Percentiles rank a stretch among this genome's conserved stretches.
phyloP scores from a whole-genome alignment of 2,888 invertebrate species.

The Microdon myrmicae region DNA sequence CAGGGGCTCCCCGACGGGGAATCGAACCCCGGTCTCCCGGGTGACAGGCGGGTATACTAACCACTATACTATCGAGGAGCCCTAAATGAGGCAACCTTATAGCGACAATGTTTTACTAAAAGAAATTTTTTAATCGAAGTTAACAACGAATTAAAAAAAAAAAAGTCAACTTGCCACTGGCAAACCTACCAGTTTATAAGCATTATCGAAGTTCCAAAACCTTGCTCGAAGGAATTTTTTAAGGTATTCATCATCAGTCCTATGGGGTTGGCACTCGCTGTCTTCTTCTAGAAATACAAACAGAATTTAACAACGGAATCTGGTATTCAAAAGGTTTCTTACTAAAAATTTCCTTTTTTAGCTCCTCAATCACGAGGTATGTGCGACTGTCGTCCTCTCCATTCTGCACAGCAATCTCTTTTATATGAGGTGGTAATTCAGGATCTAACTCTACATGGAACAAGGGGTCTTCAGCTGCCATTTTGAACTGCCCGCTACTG shows the following conservation, averaged over 20 bases:
- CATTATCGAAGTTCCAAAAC: constrained; percentile 76
- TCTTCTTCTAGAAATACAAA: constrained; percentile 73
- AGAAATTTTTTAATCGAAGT: too few relatives aligned
- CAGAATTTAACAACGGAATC: background rate
- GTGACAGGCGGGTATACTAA: too few relatives aligned
- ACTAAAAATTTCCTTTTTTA: constrained; percentile 81
- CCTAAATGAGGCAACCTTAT: too few relatives aligned
- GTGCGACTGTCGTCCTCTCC: constrained; percentile 79
- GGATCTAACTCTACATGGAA: constrained; percentile 74
- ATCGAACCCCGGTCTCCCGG: too few relatives aligned
- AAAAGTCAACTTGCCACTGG: too few relatives aligned
- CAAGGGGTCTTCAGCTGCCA: constrained; percentile 46
- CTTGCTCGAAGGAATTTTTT: constrained; percentile 80
- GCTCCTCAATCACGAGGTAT: constrained; percentile 75
- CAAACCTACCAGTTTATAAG: constrained; percentile 79
- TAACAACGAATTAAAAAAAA: too few relatives aligned
- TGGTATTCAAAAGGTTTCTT: constrained; percentile 42
- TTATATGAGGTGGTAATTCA: constrained; percentile 74
- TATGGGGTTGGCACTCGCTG: constrained; percentile 78
- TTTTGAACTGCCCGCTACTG: background rate
- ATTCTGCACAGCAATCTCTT: constrained; percentile 73
- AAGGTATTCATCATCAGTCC: constrained; percentile 81
- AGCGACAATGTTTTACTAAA: too few relatives aligned
- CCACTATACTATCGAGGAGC: too few relatives aligned
- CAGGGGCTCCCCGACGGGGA: too few relatives aligned